Conservation (phyloP, 2,888 invertebrate genomes). For the Neoascia interrupta region DNA sequence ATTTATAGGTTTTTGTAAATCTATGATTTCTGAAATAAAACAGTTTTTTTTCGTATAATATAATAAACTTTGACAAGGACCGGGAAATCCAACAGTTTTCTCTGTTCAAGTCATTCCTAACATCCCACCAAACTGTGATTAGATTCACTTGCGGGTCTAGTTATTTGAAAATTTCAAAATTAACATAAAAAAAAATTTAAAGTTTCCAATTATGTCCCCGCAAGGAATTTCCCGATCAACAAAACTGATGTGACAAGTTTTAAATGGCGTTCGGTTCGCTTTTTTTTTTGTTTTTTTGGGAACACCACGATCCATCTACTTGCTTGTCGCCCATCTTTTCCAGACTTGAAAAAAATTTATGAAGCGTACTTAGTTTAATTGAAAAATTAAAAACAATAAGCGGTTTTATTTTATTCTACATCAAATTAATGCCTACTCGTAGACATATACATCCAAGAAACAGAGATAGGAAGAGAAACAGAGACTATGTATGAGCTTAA, state of each 20-base stretch:
- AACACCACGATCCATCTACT: slow-evolving; percentile 75
- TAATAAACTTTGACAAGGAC: slow-evolving; percentile 77
- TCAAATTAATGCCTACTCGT: slow-evolving; percentile 47
- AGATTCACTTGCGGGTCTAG: slow-evolving; percentile 42
- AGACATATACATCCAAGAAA: slow-evolving; percentile 62
- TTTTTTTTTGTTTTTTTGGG: slow-evolving; percentile 43
- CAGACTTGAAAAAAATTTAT: slow-evolving; percentile 72
- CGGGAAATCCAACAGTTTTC: slow-evolving; percentile 79
- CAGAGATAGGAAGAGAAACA: slow-evolving; percentile 59
- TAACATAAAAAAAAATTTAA: slow-evolving; percentile 41
- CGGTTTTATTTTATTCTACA: slow-evolving; percentile 32
- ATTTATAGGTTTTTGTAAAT: slow-evolving; percentile 21
- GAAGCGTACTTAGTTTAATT: slow-evolving; percentile 49
- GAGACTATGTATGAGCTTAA: slow-evolving; percentile 25
- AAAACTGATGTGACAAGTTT: slow-evolving; percentile 80
- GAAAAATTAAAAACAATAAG: slow-evolving; percentile 47
- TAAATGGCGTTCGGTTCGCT: slow-evolving; percentile 61
- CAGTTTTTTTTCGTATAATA: slow-evolving; percentile 18
- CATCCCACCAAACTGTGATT: slow-evolving; percentile 45
- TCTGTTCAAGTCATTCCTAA: slow-evolving; percentile 27
- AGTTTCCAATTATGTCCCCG: slow-evolving; percentile 38
- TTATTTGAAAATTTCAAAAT: slow-evolving; percentile 40
- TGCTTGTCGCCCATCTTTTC: slow-evolving; percentile 79
- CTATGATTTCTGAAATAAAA: slow-evolving; percentile 18
- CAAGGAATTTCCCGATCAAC: slow-evolving; percentile 80